Conservation (phyloP, 2,113 vertebrate genomes). For the Colius striatus region DNA sequence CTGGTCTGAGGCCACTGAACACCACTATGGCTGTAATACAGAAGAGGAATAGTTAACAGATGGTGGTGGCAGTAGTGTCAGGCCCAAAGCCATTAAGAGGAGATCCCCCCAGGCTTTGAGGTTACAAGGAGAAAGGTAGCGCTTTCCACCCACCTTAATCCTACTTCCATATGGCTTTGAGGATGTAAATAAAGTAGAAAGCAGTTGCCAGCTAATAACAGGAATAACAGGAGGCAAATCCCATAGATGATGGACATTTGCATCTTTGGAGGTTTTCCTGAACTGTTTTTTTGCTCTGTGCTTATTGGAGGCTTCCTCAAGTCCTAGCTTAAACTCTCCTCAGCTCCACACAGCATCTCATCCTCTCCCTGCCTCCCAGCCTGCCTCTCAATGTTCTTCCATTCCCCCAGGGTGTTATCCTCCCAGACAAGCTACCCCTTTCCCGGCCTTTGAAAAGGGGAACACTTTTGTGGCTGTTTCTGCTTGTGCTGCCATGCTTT, state of each 20-base stretch:
- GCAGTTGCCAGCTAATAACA: background rate
- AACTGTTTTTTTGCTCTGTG: background rate
- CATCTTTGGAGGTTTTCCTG: background rate
- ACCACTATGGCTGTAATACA: fast-evolving
- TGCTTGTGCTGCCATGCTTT: background rate
- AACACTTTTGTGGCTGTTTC: background rate
- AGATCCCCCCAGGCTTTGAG: background rate
- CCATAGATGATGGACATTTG: background rate
- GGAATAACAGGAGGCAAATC: background rate
- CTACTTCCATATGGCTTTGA: slow-evolving; percentile 41
- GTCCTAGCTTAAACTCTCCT: background rate
- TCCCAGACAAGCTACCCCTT: background rate
- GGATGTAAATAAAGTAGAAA: background rate
- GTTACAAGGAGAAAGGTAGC: slow-evolving; percentile 45
- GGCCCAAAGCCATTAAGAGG: background rate
- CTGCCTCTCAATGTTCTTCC: fast-evolving
- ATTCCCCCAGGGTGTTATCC: background rate
- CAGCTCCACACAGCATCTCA: background rate
- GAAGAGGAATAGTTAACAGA: background rate
- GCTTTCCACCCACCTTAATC: slow-evolving; percentile 57
- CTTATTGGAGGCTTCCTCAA: background rate
- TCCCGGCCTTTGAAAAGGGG: background rate
- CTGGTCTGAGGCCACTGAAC: background rate
- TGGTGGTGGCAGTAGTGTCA: slow-evolving; percentile 46
- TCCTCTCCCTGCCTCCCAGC: background rate